Evolutionary conservation across 1,140 invertebrate genomes (phyloP).

Genomic region (Apis cerana): DNA sequence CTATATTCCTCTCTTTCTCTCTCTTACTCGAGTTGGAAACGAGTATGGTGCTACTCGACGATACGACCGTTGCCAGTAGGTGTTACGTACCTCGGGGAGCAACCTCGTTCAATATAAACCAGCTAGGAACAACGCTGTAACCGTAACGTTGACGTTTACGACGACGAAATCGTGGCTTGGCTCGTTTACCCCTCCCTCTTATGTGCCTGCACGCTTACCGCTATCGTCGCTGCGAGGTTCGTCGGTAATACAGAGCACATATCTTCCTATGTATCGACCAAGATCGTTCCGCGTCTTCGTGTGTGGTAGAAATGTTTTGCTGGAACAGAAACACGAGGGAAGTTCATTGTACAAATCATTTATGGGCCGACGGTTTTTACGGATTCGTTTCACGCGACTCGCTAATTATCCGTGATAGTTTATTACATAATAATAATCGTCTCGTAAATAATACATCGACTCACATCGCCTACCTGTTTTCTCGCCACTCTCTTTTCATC

Average conservation of each 20-base stretch:
- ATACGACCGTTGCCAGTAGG: conserved; percentile 73
- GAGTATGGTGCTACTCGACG: conserved; percentile 63
- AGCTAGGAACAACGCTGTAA: conserved; percentile 81
- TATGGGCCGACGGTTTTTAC: conserved; percentile 19
- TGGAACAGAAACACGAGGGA: conserved; percentile 31
- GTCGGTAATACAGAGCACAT: conserved; percentile 64
- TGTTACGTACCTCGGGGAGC: conserved; percentile 81
- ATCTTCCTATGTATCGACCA: conserved; percentile 52
- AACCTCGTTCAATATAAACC: conserved; percentile 82
- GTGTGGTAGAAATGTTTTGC: conserved; percentile 35
- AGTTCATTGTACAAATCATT: conserved; percentile 42
- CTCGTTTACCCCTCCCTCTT: conserved; percentile 75
- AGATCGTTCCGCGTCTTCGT: conserved; percentile 55
- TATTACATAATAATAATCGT: too few species aligned
- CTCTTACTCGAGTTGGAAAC: conserved; percentile 55
- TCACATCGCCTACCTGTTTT: neutral
- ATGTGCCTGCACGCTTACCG: conserved; percentile 56
- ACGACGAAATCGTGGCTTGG: conserved; percentile 81
- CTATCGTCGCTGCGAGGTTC: conserved; percentile 57
- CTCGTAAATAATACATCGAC: conserved; percentile 6
- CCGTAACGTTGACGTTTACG: conserved; percentile 82
- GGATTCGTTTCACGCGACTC: conserved; percentile 25
- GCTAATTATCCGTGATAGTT: conserved; percentile 13
- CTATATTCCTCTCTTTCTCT: neutral
- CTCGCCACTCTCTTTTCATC: neutral